Conservation (phyloP, 2,888 invertebrate genomes). For the Sisyra nigra region DNA sequence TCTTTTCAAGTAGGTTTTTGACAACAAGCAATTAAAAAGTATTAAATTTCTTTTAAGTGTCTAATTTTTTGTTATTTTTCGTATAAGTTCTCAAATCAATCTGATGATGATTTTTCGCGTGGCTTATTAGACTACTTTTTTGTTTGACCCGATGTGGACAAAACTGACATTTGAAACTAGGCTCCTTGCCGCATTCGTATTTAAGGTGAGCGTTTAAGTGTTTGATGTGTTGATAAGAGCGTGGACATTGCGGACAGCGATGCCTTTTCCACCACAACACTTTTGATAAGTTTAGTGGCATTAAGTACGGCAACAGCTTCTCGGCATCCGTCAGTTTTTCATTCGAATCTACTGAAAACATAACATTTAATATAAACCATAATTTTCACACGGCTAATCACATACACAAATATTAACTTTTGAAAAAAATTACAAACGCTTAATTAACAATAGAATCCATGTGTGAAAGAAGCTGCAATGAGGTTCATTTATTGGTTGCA, state of each 20-base stretch:
- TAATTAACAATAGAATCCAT: too few relatives aligned
- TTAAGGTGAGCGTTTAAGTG: constrained; percentile 22
- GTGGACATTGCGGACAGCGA: constrained; percentile 16
- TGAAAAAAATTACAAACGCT: too few relatives aligned
- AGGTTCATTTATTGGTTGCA: too few relatives aligned
- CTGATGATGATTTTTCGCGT: constrained; percentile 12
- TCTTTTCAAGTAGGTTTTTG: too few relatives aligned
- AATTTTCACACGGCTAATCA: too few relatives aligned
- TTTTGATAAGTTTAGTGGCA: constrained; percentile 1
- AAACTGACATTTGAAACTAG: constrained; percentile 28
- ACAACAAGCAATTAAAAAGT: background rate
- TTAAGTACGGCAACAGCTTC: background rate
- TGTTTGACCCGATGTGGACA: constrained; percentile 28
- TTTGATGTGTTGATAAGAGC: constrained; percentile 19
- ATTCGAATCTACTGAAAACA: too few relatives aligned
- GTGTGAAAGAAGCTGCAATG: too few relatives aligned
- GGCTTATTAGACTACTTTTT: constrained; percentile 23
- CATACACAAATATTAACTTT: too few relatives aligned
- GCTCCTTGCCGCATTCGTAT: constrained; percentile 35
- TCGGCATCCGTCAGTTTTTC: background rate
- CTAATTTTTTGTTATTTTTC: background rate
- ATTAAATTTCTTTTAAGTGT: constrained; percentile 2
- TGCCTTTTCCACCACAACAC: constrained; percentile 6
- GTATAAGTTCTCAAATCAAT: constrained; percentile 3
- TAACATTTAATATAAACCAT: too few relatives aligned